Conservation (phyloP, 1,140 invertebrate species). For the Meloidogyne floridensis region DNA sequence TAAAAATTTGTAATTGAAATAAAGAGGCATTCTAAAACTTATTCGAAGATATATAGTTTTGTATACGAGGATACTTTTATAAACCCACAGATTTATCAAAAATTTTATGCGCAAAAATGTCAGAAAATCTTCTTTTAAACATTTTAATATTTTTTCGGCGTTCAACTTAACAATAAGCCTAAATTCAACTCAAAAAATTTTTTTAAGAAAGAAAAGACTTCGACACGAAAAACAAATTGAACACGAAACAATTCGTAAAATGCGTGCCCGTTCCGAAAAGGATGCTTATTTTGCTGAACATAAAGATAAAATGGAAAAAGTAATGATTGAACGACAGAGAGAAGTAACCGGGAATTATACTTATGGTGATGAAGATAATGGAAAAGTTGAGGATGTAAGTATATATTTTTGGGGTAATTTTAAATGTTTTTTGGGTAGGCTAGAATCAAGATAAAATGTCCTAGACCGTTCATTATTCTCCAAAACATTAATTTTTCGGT, state of each 20-base stretch:
- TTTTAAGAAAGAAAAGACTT: slow-evolving; percentile 32
- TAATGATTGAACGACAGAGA: slow-evolving; percentile 32
- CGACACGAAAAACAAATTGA: slow-evolving; percentile 42
- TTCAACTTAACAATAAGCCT: background rate
- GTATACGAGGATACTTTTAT: too few species aligned
- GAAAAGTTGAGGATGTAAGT: background rate
- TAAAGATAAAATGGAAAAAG: slow-evolving; percentile 32
- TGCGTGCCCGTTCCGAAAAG: slow-evolving; percentile 22
- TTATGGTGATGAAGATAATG: slow-evolving; percentile 32
- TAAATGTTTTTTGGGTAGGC: too few species aligned
- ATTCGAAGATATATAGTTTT: too few species aligned
- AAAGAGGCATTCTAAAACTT: too few species aligned
- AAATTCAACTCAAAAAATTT: background rate
- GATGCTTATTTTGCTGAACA: slow-evolving; percentile 16
- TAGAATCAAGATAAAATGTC: too few species aligned
- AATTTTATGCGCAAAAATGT: too few species aligned
- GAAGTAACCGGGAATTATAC: slow-evolving; percentile 34
- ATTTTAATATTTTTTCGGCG: background rate
- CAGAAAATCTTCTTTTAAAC: too few species aligned
- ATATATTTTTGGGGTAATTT: background rate
- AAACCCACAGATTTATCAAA: too few species aligned
- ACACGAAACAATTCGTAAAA: slow-evolving; percentile 37
- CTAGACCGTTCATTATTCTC: too few species aligned
- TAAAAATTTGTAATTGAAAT: too few species aligned
- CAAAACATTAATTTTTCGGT: too few species aligned